phyloP scores from a whole-genome alignment of 2,113 vertebrate species.

The Xiphophorus maculatus region DNA sequence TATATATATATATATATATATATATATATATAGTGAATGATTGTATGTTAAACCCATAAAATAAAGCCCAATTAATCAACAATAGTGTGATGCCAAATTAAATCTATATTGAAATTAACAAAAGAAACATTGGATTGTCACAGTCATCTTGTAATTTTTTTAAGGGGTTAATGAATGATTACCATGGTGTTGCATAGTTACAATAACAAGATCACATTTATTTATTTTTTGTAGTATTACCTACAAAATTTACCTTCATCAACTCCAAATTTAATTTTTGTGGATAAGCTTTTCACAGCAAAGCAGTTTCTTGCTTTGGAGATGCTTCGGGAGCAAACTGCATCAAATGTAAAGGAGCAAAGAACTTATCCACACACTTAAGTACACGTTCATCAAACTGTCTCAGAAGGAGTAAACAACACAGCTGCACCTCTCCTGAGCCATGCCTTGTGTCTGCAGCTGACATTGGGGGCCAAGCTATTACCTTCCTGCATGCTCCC shows the following conservation, averaged over 20 bases:
- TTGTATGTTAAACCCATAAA: too few relatives aligned
- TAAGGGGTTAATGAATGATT: not conserved
- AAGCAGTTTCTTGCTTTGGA: not conserved
- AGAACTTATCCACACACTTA: conserved; percentile 47
- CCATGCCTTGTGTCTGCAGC: conserved; percentile 34
- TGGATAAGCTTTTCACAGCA: too few relatives aligned
- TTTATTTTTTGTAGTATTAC: not conserved
- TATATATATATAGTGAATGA: too few relatives aligned
- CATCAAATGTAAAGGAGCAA: conserved; percentile 43
- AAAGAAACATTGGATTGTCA: not conserved
- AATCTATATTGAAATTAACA: too few relatives aligned
- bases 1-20: too few relatives aligned
- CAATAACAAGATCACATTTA: not conserved
- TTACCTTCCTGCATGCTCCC: conserved; percentile 38
- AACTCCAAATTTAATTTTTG: not conserved
- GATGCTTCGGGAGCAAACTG: conserved; percentile 12
- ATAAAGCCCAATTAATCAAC: too few relatives aligned
- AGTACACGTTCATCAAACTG: conserved; percentile 66
- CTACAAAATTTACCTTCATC: too few relatives aligned
- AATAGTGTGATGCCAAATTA: too few relatives aligned
- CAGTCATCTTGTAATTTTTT: not conserved
- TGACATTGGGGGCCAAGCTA: conserved; percentile 30
- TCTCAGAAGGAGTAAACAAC: conserved; percentile 59
- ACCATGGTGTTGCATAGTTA: not conserved
- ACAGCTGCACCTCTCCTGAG: conserved; percentile 39